Evolutionary conservation across 2,797 vertebrate species (phyloP).

Genomic region (Tinamus major): DNA sequence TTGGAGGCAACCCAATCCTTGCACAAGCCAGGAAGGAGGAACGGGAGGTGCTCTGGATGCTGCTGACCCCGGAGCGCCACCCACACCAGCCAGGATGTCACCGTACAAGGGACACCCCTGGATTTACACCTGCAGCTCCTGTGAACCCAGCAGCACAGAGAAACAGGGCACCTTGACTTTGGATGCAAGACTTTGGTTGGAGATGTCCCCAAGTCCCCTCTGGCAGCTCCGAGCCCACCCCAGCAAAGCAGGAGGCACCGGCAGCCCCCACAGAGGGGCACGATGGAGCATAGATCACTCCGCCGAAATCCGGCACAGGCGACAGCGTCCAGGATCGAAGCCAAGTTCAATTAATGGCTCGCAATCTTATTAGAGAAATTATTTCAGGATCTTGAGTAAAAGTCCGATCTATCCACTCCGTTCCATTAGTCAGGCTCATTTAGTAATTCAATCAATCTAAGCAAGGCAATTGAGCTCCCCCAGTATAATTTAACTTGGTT

Average conservation of each 20-base stretch:
- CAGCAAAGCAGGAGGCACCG: background rate
- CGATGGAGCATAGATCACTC: background rate
- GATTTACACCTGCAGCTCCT: background rate
- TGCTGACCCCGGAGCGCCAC: fast-evolving
- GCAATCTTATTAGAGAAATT: conserved; percentile 76
- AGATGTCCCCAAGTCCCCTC: too few relatives aligned
- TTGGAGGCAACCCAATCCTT: too few relatives aligned
- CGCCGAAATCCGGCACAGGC: fast-evolving
- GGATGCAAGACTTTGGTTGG: too few relatives aligned
- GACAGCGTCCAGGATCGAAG: conserved; percentile 64
- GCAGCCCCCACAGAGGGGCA: background rate
- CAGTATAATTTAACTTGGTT: conserved; percentile 69
- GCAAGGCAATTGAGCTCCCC: conserved; percentile 69
- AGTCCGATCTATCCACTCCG: conserved; percentile 70
- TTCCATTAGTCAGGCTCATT: conserved; percentile 76
- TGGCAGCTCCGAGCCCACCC: too few relatives aligned
- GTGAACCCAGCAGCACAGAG: too few relatives aligned
- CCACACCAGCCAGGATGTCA: too few relatives aligned
- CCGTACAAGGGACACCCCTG: background rate
- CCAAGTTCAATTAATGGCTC: conserved; percentile 76
- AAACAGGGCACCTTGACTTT: background rate
- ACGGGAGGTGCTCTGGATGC: background rate
- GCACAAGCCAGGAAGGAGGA: background rate
- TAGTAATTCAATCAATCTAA: conserved; percentile 77
- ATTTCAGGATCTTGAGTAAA: conserved; percentile 71